These are phyloP conservation scores for Tupaia chinensis DNA, from an alignment of 2,113 vertebrate species.

Conservation along the genomic window DNA sequence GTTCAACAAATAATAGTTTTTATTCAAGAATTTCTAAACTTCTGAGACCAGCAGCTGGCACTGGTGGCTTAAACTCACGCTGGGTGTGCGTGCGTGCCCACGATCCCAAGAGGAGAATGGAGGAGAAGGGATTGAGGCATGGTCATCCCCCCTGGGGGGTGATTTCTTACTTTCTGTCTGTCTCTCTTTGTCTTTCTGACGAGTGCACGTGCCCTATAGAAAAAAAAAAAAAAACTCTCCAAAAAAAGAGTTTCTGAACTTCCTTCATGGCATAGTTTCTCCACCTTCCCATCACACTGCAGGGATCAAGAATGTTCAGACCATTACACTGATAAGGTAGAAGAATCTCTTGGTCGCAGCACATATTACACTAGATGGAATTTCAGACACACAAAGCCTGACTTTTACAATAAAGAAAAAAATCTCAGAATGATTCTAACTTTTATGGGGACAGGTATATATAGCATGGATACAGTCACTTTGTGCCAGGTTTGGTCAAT, in stretches of 20 bases:
- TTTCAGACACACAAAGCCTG: constrained; percentile 8
- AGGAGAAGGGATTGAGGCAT: too few relatives aligned
- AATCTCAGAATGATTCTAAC: background rate
- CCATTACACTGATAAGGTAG: background rate
- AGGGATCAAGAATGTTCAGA: background rate
- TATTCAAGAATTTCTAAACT: constrained; percentile 6
- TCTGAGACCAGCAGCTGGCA: background rate
- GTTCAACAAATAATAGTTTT: background rate
- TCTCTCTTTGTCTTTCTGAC: too few relatives aligned
- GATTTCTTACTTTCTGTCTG: too few relatives aligned
- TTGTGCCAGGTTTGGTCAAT: constrained; percentile 24
- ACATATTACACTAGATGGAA: background rate
- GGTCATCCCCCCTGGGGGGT: too few relatives aligned
- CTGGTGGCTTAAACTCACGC: too few relatives aligned
- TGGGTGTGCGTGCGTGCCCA: too few relatives aligned
- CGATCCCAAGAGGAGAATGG: too few relatives aligned
- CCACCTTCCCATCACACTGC: background rate
- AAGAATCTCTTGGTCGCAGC: background rate
- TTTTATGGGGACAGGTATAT: background rate
- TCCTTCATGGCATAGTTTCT: background rate
- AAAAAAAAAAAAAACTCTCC: too few relatives aligned
- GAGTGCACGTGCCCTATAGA: too few relatives aligned
- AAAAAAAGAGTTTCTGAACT: background rate
- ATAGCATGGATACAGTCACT: background rate
- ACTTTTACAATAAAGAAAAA: constrained; percentile 47